phyloP scores from a whole-genome alignment of 2,113 vertebrate species.

The Sinocyclocheilus anshuiensis region DNA sequence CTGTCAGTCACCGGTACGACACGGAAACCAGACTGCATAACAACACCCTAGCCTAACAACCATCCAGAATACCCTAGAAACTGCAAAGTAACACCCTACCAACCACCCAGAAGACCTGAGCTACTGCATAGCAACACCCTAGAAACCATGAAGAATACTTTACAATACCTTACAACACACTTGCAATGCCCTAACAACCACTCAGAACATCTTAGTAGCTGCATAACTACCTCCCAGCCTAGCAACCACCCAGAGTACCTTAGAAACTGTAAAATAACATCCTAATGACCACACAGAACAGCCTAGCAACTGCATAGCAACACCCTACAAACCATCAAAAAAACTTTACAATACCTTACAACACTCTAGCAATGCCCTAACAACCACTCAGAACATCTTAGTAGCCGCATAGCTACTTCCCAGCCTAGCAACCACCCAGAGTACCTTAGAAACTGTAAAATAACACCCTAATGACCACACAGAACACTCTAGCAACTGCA shows the following conservation, averaged over 20 bases:
- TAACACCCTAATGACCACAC: background rate
- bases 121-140: background rate
- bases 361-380: too few relatives aligned
- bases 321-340: background rate
- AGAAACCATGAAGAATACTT: background rate
- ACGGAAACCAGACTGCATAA: background rate
- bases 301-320: too few relatives aligned
- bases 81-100: too few relatives aligned
- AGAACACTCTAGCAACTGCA: too few relatives aligned
- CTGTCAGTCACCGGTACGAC: conserved; percentile 87
- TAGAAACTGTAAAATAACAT: background rate
- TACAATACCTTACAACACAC: too few relatives aligned
- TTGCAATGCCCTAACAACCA: too few relatives aligned
- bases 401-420: background rate
- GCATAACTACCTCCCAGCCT: background rate
- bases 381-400: too few relatives aligned
- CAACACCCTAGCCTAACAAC: too few relatives aligned
- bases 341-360: too few relatives aligned
- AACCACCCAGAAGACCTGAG: too few relatives aligned
- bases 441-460: background rate
- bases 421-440: background rate
- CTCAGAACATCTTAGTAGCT: too few relatives aligned
- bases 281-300: background rate
- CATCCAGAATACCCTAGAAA: too few relatives aligned
- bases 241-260: background rate